Conservation (phyloP, 2,113 vertebrate species). For the Gracilinanus agilis region DNA sequence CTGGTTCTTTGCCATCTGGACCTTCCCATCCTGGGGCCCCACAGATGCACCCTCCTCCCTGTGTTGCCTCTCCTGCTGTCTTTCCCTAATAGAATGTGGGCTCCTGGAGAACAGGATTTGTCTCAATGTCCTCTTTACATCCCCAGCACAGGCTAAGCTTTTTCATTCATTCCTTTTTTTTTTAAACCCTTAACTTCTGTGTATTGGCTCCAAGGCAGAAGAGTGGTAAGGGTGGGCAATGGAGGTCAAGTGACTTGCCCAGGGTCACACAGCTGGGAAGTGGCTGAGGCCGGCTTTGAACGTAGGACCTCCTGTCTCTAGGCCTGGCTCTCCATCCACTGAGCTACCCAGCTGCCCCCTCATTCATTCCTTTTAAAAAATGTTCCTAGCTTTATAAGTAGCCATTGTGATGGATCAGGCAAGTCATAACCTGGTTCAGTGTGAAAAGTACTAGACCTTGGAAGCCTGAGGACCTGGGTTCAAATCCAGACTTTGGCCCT, state of each 20-base stretch:
- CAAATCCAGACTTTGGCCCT: background rate
- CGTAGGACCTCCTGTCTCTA: too few species aligned
- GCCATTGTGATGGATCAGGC: background rate
- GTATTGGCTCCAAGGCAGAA: too few species aligned
- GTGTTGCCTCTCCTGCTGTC: background rate
- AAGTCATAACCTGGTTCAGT: background rate
- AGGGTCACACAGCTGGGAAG: too few species aligned
- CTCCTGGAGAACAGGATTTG: background rate
- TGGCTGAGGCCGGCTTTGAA: too few species aligned
- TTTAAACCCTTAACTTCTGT: too few species aligned
- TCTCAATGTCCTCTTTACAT: background rate
- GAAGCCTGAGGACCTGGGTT: too few species aligned
- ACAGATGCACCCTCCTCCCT: background rate
- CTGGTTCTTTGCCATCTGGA: too few species aligned
- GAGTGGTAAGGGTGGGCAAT: too few species aligned
- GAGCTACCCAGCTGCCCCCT: background rate
- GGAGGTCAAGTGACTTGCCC: too few species aligned
- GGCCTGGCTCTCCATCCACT: too few species aligned
- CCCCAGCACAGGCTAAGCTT: background rate
- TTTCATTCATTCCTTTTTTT: background rate
- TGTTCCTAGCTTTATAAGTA: background rate
- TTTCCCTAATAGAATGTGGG: background rate
- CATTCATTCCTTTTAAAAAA: background rate
- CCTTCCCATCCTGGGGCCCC: too few species aligned
- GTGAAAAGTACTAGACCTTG: too few species aligned